Conservation (phyloP, 2,113 vertebrate species). For the Puma concolor region DNA sequence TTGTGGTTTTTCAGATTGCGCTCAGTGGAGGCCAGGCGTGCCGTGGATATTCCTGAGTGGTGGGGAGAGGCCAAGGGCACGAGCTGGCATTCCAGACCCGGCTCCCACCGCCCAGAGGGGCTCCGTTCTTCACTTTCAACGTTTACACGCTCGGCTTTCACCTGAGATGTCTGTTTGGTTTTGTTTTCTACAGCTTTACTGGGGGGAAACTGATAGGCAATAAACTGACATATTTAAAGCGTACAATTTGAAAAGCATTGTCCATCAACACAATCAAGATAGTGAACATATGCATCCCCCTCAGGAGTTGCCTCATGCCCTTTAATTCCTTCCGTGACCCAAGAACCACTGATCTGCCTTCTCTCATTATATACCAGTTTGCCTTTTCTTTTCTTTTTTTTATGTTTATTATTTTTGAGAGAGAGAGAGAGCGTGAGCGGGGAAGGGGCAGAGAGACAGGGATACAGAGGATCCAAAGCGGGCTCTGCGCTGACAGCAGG, state of each 20-base stretch:
- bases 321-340: background rate
- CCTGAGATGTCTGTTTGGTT: background rate
- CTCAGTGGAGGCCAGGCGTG: accelerated
- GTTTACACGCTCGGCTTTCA: background rate
- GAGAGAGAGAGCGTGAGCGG: no score
- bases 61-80: background rate
- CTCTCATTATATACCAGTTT: accelerated
- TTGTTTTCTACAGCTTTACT: background rate
- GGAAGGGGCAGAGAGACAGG: no score
- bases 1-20: background rate
- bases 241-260: background rate
- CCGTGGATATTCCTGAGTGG: background rate
- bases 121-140: background rate
- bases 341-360: background rate
- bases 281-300: background rate
- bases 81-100: background rate
- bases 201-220: background rate
- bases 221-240: background rate
- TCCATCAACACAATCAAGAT: background rate
- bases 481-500: no score
- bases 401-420: no score
- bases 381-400: no score
- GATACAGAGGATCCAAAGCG: no score
- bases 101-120: background rate
- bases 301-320: background rate